Evolutionary conservation across 2,797 vertebrate species (phyloP).

Genomic region (Myotis myotis): DNA sequence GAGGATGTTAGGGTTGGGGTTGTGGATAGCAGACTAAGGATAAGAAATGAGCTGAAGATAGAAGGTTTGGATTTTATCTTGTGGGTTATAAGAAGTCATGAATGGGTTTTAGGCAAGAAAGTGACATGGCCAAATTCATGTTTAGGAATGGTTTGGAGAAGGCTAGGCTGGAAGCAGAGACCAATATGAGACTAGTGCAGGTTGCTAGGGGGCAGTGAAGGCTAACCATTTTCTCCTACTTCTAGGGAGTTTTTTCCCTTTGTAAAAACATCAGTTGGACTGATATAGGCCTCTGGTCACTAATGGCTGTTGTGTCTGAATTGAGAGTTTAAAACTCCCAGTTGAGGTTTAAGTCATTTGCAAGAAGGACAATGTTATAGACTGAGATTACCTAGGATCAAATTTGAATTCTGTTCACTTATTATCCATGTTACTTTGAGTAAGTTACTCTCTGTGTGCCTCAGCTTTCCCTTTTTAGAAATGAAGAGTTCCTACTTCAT

Average conservation of each 20-base stretch:
- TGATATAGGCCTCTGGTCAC: constrained; percentile 17
- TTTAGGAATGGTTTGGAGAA: constrained; percentile 43
- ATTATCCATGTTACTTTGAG: background rate
- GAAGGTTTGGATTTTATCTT: constrained; percentile 22
- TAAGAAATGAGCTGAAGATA: background rate
- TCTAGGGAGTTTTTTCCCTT: background rate
- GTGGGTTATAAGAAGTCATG: background rate
- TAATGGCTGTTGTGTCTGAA: background rate
- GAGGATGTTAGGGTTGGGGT: background rate
- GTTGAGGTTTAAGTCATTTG: background rate
- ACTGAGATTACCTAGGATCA: background rate
- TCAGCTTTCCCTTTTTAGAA: constrained; percentile 35
- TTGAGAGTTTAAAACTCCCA: background rate
- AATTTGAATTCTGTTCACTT: constrained; percentile 26
- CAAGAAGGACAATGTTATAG: background rate
- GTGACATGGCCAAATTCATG: background rate
- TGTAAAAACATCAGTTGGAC: background rate
- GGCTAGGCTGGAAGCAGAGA: background rate
- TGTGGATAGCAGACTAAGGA: background rate
- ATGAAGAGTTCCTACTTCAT: background rate
- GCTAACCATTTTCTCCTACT: background rate
- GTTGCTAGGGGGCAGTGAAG: background rate
- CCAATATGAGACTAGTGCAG: background rate
- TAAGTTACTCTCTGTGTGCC: background rate
- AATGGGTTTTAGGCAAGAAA: constrained; percentile 40